Percentiles rank a stretch among this genome's conserved stretches.
Evolutionary conservation across 2,113 vertebrate species (phyloP).

Genomic region (Oncorhynchus tshawytscha): DNA sequence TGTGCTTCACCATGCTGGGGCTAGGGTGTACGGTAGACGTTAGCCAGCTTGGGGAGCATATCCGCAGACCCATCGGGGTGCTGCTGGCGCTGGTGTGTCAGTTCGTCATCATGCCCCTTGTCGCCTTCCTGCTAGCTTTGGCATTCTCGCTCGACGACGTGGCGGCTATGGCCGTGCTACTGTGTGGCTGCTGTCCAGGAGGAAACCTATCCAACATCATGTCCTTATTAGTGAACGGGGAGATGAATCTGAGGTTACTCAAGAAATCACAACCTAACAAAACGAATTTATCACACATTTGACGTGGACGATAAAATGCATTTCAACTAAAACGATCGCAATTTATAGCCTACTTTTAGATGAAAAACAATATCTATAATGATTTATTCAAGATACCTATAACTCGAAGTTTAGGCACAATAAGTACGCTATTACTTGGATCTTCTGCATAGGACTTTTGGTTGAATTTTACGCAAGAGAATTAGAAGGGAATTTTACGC

Average conservation of each 20-base stretch:
- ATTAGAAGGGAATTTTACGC: too few species aligned
- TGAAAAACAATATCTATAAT: neutral
- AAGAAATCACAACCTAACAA: too few species aligned
- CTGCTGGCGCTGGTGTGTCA: slow-evolving; percentile 90
- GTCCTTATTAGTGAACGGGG: slow-evolving; percentile 90
- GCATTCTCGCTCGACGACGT: slow-evolving; percentile 89
- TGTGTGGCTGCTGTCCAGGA: slow-evolving; percentile 95
- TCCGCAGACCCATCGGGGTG: slow-evolving; percentile 85
- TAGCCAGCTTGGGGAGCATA: slow-evolving; percentile 83
- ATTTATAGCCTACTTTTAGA: neutral
- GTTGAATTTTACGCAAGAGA: too few species aligned
- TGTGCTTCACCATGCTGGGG: slow-evolving; percentile 94
- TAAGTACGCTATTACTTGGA: too few species aligned
- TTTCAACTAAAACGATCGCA: neutral
- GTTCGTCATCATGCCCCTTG: slow-evolving; percentile 91
- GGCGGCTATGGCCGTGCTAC: slow-evolving; percentile 90
- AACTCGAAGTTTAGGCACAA: too few species aligned
- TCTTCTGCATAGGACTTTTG: too few species aligned
- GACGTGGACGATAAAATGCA: neutral
- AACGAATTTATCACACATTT: neutral
- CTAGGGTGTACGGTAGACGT: slow-evolving; percentile 93
- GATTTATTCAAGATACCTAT: too few species aligned
- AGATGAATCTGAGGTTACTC: slow-evolving; percentile 95
- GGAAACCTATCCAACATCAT: slow-evolving; percentile 95
- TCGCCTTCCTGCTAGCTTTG: slow-evolving; percentile 89